Conservation (phyloP, 1,140 invertebrate species). For the Brachionus calyciflorus region DNA sequence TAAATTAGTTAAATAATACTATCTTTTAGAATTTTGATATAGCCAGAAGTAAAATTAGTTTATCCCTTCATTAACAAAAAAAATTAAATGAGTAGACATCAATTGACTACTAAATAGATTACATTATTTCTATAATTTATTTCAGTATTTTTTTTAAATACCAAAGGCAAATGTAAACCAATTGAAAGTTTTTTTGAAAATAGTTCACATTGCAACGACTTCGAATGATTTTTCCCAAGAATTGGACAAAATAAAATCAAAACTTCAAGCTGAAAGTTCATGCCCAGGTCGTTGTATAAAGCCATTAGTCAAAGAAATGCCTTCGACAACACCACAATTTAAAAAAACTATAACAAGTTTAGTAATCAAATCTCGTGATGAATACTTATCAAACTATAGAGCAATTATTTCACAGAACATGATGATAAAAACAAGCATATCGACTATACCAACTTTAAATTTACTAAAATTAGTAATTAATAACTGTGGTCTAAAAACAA, state of each 20-base stretch:
- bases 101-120: background rate
- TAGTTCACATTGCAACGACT: slow-evolving; percentile 35
- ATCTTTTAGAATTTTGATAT: too few relatives aligned
- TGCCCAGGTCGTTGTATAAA: slow-evolving; percentile 1
- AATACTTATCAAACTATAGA: background rate
- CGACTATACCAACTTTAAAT: background rate
- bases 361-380: background rate
- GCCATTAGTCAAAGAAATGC: background rate
- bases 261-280: slow-evolving; percentile 2
- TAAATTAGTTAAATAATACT: too few relatives aligned
- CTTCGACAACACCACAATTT: background rate
- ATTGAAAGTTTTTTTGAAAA: slow-evolving; percentile 41
- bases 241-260: slow-evolving; percentile 39
- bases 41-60: too few relatives aligned
- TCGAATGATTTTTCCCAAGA: slow-evolving; percentile 6
- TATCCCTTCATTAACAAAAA: too few relatives aligned
- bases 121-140: background rate
- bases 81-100: too few relatives aligned
- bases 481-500: slow-evolving; percentile 16
- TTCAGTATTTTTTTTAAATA: background rate
- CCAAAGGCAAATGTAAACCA: slow-evolving; percentile 40
- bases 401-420: slow-evolving; percentile 24
- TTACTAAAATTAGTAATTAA: slow-evolving; percentile 35
- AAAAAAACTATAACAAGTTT: slow-evolving; percentile 9
- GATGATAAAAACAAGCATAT: background rate